phyloP scores from a whole-genome alignment of 2,888 invertebrate genomes.

The Campopleginae sp. region DNA sequence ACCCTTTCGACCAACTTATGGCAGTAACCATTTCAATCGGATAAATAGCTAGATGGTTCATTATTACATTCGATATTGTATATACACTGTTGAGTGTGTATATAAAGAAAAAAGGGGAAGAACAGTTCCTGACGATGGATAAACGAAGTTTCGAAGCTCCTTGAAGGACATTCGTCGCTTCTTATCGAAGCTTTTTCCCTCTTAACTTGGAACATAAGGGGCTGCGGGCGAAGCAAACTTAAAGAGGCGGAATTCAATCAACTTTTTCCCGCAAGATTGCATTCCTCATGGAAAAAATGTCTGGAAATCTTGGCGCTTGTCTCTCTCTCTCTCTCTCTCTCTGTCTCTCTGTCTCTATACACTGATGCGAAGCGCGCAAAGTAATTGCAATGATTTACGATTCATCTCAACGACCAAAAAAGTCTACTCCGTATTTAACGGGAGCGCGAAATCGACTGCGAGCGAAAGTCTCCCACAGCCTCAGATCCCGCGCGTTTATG shows the following conservation, averaged over 20 bases:
- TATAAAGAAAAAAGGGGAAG: slow-evolving; percentile 3
- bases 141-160: slow-evolving; percentile 47
- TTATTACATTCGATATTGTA: slow-evolving; percentile 77
- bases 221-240: background rate
- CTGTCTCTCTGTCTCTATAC: slow-evolving; percentile 48
- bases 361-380: slow-evolving; percentile 10
- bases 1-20: slow-evolving; percentile 83
- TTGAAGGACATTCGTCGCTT: slow-evolving; percentile 17
- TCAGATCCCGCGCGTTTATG: slow-evolving; percentile 34
- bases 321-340: slow-evolving; percentile 52
- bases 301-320: slow-evolving; percentile 28
- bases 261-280: background rate
- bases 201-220: background rate
- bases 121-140: slow-evolving; percentile 44
- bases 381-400: slow-evolving; percentile 24
- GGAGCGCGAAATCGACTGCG: background rate
- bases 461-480: background rate
- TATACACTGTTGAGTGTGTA: slow-evolving; percentile 62
- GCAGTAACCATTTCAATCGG: slow-evolving; percentile 79
- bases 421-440: slow-evolving; percentile 15
- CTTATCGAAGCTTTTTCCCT: background rate
- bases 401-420: slow-evolving; percentile 1
- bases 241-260: slow-evolving; percentile 2
- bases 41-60: slow-evolving; percentile 73
- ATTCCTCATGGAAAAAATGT: slow-evolving; percentile 3